A percentile compares a stretch with the other conserved stretches of the same genome.
Conservation (phyloP, 2,888 invertebrate genomes). For the Hemithea aestivaria region DNA sequence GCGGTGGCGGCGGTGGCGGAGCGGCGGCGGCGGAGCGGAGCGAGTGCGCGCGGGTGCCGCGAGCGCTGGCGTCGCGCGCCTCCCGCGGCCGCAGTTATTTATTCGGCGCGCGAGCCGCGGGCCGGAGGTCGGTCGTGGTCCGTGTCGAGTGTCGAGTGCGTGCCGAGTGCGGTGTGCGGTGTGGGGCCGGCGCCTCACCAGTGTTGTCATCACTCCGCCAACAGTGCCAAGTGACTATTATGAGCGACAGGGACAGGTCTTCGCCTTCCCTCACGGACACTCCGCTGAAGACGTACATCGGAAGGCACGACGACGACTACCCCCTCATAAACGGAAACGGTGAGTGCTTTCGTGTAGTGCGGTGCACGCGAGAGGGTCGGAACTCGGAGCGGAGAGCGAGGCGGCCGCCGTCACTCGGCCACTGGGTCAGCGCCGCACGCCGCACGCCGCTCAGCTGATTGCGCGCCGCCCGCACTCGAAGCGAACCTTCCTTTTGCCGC, state of each 20-base stretch:
- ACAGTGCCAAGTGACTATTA: slow-evolving; percentile 79
- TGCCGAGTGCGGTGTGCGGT: slow-evolving; percentile 49
- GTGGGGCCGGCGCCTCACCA: slow-evolving; percentile 61
- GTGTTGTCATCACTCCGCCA: slow-evolving; percentile 48
- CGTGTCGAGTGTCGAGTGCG: slow-evolving; percentile 64
- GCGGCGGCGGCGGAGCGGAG: slow-evolving; percentile 34
- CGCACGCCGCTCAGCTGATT: slow-evolving; percentile 14
- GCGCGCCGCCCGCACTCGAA: slow-evolving; percentile 34
- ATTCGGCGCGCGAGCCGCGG: slow-evolving; percentile 77
- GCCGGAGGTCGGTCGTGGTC: slow-evolving; percentile 76
- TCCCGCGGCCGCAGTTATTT: slow-evolving; percentile 51
- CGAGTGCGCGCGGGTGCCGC: slow-evolving; percentile 29
- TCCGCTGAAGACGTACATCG: slow-evolving; percentile 91
- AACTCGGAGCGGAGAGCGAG: slow-evolving; percentile 8
- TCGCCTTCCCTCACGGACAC: slow-evolving; percentile 93
- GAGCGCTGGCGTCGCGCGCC: slow-evolving; percentile 24
- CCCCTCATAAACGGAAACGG: slow-evolving; percentile 88
- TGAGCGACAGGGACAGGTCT: slow-evolving; percentile 94
- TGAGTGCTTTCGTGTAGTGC: slow-evolving; percentile 54
- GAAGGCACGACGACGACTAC: slow-evolving; percentile 89
- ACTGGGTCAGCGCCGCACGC: slow-evolving; percentile 9
- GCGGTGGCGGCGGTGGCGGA: slow-evolving; percentile 35
- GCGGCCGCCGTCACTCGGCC: slow-evolving; percentile 2
- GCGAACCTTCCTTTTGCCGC: slow-evolving; percentile 53
- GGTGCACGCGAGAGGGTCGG: too few species aligned